Evolutionary conservation across 2,888 invertebrate species (phyloP), one percentile per base, ranked within the genome.

Genomic region (Hecatera dysodea): DNA sequence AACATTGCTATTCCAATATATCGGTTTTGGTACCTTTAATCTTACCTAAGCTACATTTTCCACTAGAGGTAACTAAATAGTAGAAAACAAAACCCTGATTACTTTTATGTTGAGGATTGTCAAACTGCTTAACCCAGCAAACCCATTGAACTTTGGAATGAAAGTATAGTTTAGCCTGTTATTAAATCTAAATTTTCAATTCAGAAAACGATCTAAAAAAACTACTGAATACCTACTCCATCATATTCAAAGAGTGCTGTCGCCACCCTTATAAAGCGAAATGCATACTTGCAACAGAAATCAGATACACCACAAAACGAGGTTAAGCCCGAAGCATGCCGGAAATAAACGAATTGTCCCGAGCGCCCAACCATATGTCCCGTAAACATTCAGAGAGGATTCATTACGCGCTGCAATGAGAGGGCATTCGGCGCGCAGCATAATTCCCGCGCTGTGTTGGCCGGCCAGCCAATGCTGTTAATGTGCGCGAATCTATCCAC

Each of bases 371-470:
- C 11, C 19, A 42, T 42, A 27, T 46, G 24, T 48, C 12, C 27
- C 48, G 55, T 48, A 60, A 29, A 55, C 42, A 44, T 33, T 71
- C 53, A 55, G 42, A 74, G 48, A 61, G 78, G 78, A 75, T 79
- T 73, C 24, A 75, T 75, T 79, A 79, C 48, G 8, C 27, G 59
- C 2, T 74, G 60, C 55, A 78, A 64, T 79, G 53, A 57, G 44
- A 36, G 46, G 42, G 59, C 12, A 61, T 64, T 79, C 15, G 19
- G 44, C 50, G 42, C 57, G 24, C 73, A 36, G 42, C 42, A 57
- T 57, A 71, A 57, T 75, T 72, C n/a, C 50, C n/a, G 12, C 12
- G 7, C 39, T 2, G 42, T 9, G 12, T 4, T n/a, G 24, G n/a
- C 64, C 6, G 1, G 48, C 12, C 33, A 22, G 24, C 12, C 78